Conservation (phyloP, 2,113 vertebrate genomes). For the Anguilla rostrata region DNA sequence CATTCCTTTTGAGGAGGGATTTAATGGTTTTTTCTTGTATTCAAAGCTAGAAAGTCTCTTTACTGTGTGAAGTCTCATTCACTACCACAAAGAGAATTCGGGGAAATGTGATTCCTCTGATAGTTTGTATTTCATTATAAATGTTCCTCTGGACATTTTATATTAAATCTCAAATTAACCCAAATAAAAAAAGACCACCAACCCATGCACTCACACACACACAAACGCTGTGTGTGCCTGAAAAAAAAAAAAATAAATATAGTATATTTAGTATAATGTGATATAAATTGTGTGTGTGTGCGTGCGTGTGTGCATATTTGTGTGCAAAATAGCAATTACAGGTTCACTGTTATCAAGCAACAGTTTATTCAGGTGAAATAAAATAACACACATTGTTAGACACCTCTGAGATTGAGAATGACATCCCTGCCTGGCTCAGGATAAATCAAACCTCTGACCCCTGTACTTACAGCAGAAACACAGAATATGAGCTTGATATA, state of each 20-base stretch:
- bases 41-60: not conserved
- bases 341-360: not conserved
- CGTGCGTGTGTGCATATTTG: no score
- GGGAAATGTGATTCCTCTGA: not conserved
- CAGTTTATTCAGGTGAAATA: not conserved
- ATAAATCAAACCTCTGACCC: not conserved
- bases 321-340: no score
- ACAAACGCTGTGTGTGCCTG: not conserved
- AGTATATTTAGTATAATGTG: not conserved
- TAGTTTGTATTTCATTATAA: not conserved
- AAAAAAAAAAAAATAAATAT: not conserved
- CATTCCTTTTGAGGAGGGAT: not conserved
- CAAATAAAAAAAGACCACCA: not conserved
- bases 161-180: conserved; percentile 11
- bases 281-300: not conserved
- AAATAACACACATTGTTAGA: not conserved
- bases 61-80: not conserved
- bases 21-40: not conserved
- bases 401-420: not conserved
- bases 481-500: not conserved
- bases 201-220: conserved; percentile 4
- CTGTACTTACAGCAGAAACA: not conserved
- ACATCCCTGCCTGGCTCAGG: not conserved
- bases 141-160: conserved; percentile 15
- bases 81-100: not conserved